Evolutionary conservation across 2,888 invertebrate genomes (phyloP).

Genomic region (Orgyia antiqua): DNA sequence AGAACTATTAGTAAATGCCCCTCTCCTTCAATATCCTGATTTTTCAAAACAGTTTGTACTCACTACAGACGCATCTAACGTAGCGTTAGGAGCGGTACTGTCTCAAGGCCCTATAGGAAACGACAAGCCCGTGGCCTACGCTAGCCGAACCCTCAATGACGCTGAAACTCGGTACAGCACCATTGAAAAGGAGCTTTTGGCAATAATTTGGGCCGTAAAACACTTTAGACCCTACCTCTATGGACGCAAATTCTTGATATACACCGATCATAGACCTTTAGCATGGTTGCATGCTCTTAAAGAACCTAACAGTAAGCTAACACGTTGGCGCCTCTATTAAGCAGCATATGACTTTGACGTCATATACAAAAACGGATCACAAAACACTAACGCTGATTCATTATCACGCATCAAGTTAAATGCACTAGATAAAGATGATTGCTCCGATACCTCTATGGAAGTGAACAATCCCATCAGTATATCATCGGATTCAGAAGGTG

Average conservation of each 20-base stretch:
- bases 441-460: no score
- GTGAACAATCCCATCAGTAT: no score
- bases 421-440: no score
- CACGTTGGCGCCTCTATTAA: no score
- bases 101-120: constrained; percentile 3
- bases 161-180: constrained; percentile 2
- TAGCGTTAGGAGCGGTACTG: neutral
- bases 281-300: neutral
- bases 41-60: constrained; percentile 4
- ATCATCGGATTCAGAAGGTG: neutral
- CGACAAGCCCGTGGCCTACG: no score
- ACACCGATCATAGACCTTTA: constrained; percentile 3
- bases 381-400: no score
- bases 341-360: no score
- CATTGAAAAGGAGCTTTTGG: constrained; percentile 2
- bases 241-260: neutral
- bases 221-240: neutral
- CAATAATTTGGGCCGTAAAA: constrained; percentile 2
- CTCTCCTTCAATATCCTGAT: constrained; percentile 1
- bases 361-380: no score
- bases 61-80: constrained; percentile 6
- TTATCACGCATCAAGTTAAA: no score
- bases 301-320: no score
- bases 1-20: constrained; percentile 3
- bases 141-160: constrained; percentile 7